phyloP scores from a whole-genome alignment of 1,140 invertebrate genomes.

The Aphelinus atriplicis region DNA sequence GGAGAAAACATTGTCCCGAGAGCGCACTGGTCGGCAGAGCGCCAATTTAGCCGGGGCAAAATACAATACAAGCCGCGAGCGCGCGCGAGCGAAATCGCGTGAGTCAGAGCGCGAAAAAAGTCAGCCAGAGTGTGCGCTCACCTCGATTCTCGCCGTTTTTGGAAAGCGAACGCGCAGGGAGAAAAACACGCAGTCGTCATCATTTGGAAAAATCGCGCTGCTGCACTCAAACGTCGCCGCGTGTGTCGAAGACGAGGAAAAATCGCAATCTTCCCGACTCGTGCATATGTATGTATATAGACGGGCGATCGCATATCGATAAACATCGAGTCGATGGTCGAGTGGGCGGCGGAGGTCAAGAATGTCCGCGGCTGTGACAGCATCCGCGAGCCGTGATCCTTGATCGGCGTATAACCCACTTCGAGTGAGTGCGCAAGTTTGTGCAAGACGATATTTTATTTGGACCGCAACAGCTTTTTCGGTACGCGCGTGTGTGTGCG shows the following conservation, averaged over 20 bases:
- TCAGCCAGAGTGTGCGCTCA: slow-evolving; percentile 10
- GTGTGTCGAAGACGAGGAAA: not conserved
- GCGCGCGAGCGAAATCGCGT: not conserved
- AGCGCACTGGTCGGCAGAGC: slow-evolving; percentile 3
- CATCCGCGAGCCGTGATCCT: slow-evolving; percentile 22
- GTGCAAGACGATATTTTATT: not conserved
- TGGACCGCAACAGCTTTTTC: too few relatives aligned
- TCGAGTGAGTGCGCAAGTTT: not conserved
- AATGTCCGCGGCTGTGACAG: slow-evolving; percentile 27
- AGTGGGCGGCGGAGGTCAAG: slow-evolving; percentile 35
- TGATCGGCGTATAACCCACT: slow-evolving; percentile 23
- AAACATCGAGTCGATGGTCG: not conserved
- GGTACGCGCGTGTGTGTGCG: too few relatives aligned
- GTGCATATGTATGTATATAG: too few relatives aligned
- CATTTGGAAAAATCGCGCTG: not conserved
- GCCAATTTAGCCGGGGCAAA: slow-evolving; percentile 15
- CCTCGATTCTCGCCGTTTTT: slow-evolving; percentile 33
- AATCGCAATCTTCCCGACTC: not conserved
- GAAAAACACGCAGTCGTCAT: not conserved
- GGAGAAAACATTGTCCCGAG: too few relatives aligned
- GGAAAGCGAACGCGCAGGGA: not conserved
- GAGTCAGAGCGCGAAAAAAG: slow-evolving; percentile 34
- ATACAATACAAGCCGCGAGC: not conserved
- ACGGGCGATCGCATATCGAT: not conserved
- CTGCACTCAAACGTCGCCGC: not conserved